Percentiles rank a stretch among this genome's conserved stretches.
phyloP scores from a whole-genome alignment of 2,797 vertebrate genomes.

The Fistularia commersonii region DNA sequence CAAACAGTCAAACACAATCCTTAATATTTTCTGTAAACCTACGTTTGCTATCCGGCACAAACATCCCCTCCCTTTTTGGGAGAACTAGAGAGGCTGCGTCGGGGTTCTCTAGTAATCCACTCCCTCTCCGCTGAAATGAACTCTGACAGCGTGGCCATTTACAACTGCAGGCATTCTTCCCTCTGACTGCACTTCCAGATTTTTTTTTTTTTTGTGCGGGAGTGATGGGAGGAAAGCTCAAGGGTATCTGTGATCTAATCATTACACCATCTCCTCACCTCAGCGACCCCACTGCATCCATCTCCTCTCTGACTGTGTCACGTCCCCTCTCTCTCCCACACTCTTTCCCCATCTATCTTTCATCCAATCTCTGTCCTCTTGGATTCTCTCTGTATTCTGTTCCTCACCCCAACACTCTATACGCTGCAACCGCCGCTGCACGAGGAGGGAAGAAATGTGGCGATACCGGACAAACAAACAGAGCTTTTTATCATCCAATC shows the following conservation, averaged over 20 bases:
- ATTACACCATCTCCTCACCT: constrained; percentile 72
- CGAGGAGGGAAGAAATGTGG: constrained; percentile 6
- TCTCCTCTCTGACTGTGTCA: constrained; percentile 54
- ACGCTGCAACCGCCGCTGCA: constrained; percentile 22
- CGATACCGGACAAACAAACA: neutral
- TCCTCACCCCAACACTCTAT: constrained; percentile 28
- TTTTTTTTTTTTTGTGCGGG: constrained; percentile 20
- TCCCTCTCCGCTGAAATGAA: constrained; percentile 49
- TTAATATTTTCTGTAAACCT: constrained; percentile 13
- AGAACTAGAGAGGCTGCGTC: constrained; percentile 18
- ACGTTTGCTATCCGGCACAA: constrained; percentile 2
- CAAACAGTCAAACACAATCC: constrained; percentile 2
- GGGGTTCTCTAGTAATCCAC: constrained; percentile 52
- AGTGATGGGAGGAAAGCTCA: constrained; percentile 54
- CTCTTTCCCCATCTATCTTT: constrained; percentile 52
- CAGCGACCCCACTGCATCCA: constrained; percentile 60
- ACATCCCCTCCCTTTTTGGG: constrained; percentile 12
- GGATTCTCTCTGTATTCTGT: constrained; percentile 40
- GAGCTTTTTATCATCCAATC: too few species aligned
- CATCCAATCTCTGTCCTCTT: constrained; percentile 47
- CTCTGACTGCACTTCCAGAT: constrained; percentile 28
- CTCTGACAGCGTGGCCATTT: constrained; percentile 56
- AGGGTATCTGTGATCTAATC: constrained; percentile 76
- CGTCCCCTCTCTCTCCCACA: constrained; percentile 32
- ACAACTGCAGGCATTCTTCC: constrained; percentile 44